Conservation (phyloP, 2,113 vertebrate genomes). For the Crotalus helleri region DNA sequence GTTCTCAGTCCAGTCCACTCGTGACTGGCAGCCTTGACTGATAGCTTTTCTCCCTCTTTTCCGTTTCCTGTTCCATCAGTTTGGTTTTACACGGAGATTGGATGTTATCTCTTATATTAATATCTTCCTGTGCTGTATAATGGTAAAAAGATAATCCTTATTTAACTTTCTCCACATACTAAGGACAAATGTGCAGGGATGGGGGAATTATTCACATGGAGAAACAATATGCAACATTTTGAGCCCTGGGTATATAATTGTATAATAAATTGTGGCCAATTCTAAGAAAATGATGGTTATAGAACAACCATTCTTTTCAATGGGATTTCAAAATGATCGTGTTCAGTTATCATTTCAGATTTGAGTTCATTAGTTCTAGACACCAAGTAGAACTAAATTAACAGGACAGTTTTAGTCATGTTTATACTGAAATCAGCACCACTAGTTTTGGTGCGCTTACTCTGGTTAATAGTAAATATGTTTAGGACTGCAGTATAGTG, state of each 20-base stretch:
- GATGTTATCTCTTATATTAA: not conserved
- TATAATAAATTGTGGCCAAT: not conserved
- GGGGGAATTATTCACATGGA: not conserved
- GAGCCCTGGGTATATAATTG: not conserved
- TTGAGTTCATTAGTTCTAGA: not conserved
- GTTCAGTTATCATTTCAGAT: not conserved
- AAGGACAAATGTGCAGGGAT: not conserved
- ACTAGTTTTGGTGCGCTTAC: not conserved
- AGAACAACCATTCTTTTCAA: not conserved
- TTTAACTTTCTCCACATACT: not conserved
- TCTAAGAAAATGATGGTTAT: not conserved
- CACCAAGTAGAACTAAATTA: not conserved
- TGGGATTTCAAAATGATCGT: not conserved
- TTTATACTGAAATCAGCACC: not conserved
- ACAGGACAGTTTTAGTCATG: not conserved
- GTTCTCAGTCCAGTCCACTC: slow-evolving; percentile 85
- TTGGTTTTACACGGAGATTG: not conserved
- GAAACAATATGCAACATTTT: not conserved
- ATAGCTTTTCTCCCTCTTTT: slow-evolving; percentile 77
- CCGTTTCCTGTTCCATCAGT: slow-evolving; percentile 26
- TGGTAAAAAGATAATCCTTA: not conserved
- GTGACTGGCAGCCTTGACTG: slow-evolving; percentile 86
- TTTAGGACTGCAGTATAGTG: not conserved
- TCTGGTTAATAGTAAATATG: not conserved
- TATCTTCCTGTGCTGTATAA: not conserved